phyloP scores from a whole-genome alignment of 2,888 invertebrate genomes.

The Mactromeris polynyma region DNA sequence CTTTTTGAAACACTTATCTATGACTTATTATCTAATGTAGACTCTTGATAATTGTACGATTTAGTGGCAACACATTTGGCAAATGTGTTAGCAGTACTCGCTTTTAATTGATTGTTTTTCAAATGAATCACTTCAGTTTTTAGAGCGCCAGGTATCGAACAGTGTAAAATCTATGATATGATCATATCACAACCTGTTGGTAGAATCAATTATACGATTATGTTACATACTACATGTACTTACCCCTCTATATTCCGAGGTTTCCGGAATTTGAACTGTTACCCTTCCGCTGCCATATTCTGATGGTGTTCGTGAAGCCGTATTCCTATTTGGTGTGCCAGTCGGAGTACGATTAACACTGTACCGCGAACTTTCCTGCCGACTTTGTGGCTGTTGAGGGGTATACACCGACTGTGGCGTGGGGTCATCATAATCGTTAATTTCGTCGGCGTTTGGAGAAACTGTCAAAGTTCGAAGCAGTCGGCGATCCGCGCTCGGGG shows the following conservation, averaged over 20 bases:
- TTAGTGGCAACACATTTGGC: too few relatives aligned
- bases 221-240: not conserved
- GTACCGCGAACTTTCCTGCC: slow-evolving; percentile 4
- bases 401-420: slow-evolving; percentile 23
- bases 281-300: not conserved
- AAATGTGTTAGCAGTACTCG: too few relatives aligned
- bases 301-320: not conserved
- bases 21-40: too few relatives aligned
- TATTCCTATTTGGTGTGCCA: slow-evolving; percentile 31
- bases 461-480: slow-evolving; percentile 50
- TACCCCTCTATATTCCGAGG: slow-evolving; percentile 26
- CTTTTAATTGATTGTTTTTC: too few relatives aligned
- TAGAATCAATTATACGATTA: too few relatives aligned
- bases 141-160: too few relatives aligned
- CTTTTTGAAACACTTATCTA: too few relatives aligned
- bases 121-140: too few relatives aligned
- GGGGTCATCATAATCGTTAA: slow-evolving; percentile 31
- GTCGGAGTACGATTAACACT: slow-evolving; percentile 19
- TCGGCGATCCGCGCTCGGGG: slow-evolving; percentile 61
- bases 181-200: too few relatives aligned
- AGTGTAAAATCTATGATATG: too few relatives aligned
- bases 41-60: too few relatives aligned
- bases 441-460: slow-evolving; percentile 45
- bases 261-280: not conserved
- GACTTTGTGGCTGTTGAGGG: not conserved